These are phyloP conservation scores for Rhagoletis pomonella DNA, from an alignment of 1,140 invertebrate genomes.

Conservation along the genomic window DNA sequence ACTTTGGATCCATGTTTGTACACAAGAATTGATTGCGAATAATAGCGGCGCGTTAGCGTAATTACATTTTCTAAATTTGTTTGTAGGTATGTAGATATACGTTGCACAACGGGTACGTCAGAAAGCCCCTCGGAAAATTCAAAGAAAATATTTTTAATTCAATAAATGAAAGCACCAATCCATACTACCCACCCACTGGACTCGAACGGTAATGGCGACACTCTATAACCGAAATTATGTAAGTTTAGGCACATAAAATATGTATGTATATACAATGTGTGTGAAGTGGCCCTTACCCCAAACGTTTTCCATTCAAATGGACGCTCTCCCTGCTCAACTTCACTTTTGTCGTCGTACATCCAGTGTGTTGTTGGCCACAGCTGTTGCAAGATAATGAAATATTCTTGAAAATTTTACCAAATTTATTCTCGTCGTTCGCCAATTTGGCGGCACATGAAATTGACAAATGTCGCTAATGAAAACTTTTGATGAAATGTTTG, in stretches of 20 bases:
- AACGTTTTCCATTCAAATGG: no score
- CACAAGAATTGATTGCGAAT: background rate
- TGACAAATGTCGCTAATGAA: slow-evolving; percentile 51
- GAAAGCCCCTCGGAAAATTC: background rate
- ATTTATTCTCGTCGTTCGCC: slow-evolving; percentile 24
- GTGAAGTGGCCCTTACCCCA: background rate
- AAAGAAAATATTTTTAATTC: slow-evolving; percentile 10
- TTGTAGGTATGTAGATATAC: background rate
- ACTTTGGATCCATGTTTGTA: no score
- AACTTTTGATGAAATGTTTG: slow-evolving; percentile 34
- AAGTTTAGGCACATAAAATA: background rate
- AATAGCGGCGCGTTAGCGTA: slow-evolving; percentile 35
- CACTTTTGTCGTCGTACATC: background rate
- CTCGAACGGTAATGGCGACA: background rate
- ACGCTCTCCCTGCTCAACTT: background rate
- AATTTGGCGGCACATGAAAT: slow-evolving; percentile 33
- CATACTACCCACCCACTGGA: background rate
- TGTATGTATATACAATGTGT: background rate
- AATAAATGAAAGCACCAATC: background rate
- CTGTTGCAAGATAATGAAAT: slow-evolving; percentile 45
- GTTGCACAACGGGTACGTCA: background rate
- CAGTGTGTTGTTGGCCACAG: background rate
- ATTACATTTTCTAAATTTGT: slow-evolving; percentile 10
- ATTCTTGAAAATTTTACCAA: slow-evolving; percentile 22
- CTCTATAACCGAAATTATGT: background rate